Evolutionary conservation across 1,140 invertebrate genomes (phyloP), one percentile per base, ranked within the genome.

Genomic region (Drosophila equinoxialis): DNA sequence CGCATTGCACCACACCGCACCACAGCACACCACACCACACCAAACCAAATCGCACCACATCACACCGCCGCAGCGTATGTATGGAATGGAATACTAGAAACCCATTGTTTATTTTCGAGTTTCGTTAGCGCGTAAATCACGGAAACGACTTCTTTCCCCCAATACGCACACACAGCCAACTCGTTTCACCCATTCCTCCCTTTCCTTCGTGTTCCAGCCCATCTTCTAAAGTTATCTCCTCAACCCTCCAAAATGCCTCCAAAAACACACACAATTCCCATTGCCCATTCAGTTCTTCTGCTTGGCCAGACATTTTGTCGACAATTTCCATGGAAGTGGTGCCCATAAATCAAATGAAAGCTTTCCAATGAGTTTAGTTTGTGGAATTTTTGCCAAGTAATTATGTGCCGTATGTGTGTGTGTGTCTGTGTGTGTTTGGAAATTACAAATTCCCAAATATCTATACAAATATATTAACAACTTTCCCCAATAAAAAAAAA

Each of bases 301-400:
- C 71, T 57, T 54, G 70, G 75, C 89, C 83, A 90, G 87, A 90
- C 87, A 90, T 84, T 81, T 84, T 84, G 87, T 90, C 87, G 87
- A 90, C 87, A 81, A 87, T 90, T 90, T 90, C 87, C 74, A 65
- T 77, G 80, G 89, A 90, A 90, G 89, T 89, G 80, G 89, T 89
- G 80, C 68, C 0, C 74, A 81, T 90, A 90, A 90, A 90, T 90
- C 87, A 90, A 90, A 69, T 75, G 67, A 69, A 79, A 72, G 73
- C 67, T 79, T 79, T 74, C 60, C 76, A 77, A 71, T 69, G 30
- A 65, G 60, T 87, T 90, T 86, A 65, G 57, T 87, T 90, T 86
- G 70, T 77, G 62, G 82, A 81, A 90, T 74, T 74, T 73, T 51
- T 73, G 54, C 30, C 45, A 48, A 2, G 10, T 76, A 75, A 85